These are phyloP conservation scores for Gryllus bimaculatus DNA, from an alignment of 1,140 invertebrate species.

Conservation along the genomic window DNA sequence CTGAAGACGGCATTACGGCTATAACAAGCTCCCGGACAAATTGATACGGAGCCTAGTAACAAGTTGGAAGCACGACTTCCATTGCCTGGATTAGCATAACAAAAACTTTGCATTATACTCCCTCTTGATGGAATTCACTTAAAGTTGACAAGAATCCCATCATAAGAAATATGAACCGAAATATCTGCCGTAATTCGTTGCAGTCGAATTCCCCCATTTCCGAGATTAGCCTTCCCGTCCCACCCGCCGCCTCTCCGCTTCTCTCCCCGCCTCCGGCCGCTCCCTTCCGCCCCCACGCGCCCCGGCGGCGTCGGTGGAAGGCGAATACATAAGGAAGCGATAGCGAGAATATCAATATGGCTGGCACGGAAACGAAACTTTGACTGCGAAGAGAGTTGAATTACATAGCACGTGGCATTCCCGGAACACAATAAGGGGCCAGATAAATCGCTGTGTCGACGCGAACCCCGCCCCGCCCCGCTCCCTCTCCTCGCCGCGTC, in stretches of 20 bases:
- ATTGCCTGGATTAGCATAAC: background rate
- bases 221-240: too few species aligned
- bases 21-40: background rate
- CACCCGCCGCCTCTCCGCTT: too few species aligned
- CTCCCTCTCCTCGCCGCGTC: too few species aligned
- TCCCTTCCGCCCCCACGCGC: background rate
- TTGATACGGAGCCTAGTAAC: background rate
- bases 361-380: background rate
- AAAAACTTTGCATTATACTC: background rate
- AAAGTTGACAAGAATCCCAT: background rate
- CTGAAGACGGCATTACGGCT: background rate
- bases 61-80: constrained; percentile 3
- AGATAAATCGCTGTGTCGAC: background rate
- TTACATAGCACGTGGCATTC: background rate
- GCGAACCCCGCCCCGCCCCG: background rate
- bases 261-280: background rate
- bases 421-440: background rate
- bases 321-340: background rate
- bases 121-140: background rate
- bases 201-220: background rate
- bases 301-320: background rate
- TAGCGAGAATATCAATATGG: background rate
- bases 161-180: background rate
- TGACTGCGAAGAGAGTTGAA: background rate
- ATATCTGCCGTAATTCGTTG: background rate